phyloP scores from a whole-genome alignment of 2,113 vertebrate species.

The Scatophagus argus region DNA sequence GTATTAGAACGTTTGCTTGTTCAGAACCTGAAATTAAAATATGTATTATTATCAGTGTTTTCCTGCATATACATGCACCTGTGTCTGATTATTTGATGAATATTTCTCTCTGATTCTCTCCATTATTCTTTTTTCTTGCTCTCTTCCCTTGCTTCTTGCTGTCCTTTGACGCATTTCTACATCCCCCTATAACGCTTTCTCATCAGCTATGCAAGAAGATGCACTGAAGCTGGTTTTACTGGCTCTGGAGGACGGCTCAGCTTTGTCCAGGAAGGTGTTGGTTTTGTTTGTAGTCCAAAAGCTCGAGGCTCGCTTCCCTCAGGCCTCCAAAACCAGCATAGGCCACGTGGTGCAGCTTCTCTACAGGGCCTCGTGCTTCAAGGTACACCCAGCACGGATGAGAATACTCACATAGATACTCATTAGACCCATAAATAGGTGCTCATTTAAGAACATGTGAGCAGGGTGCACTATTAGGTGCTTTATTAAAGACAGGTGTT shows the following conservation, averaged over 20 bases:
- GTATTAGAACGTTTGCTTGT: background rate
- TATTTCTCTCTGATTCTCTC: conserved; percentile 1
- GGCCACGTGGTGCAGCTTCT: conserved; percentile 98
- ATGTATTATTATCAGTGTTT: background rate
- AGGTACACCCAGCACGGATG: conserved; percentile 76
- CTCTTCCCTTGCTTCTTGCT: background rate
- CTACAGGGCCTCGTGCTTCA: conserved; percentile 98
- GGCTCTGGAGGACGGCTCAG: conserved; percentile 97
- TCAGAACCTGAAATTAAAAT: background rate
- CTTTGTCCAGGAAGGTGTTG: conserved; percentile 96
- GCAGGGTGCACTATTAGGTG: background rate
- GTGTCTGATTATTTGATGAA: background rate
- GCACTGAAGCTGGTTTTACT: conserved; percentile 94
- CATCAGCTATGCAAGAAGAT: conserved; percentile 96
- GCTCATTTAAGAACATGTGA: conserved; percentile 1
- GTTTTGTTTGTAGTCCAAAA: conserved; percentile 99
- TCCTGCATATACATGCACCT: background rate
- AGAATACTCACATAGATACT: background rate
- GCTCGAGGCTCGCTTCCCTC: conserved; percentile 96
- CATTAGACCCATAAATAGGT: background rate
- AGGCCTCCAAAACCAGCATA: conserved; percentile 98
- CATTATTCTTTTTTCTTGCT: background rate
- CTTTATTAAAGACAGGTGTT: conserved; percentile 14
- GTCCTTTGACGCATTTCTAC: background rate
- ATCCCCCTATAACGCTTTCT: background rate